Evolutionary conservation across 2,888 invertebrate genomes (phyloP).

Genomic region (Eupithecia tripunctaria): DNA sequence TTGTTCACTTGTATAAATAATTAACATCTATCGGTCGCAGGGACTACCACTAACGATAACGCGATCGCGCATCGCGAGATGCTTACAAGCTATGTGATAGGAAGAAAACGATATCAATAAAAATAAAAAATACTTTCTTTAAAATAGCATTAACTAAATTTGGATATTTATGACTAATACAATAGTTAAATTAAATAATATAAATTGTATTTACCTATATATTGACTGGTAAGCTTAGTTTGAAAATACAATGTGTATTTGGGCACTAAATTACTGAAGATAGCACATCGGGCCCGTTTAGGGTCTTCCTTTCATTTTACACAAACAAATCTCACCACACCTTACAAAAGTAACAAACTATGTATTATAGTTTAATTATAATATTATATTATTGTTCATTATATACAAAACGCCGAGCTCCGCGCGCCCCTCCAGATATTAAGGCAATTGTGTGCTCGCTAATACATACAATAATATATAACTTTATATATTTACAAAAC

Average conservation of each 20-base stretch:
- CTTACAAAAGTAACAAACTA: conserved; percentile 81
- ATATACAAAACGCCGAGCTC: conserved; percentile 76
- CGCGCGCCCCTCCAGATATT: conserved; percentile 67
- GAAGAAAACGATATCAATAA: conserved; percentile 67
- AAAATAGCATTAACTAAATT: conserved; percentile 83
- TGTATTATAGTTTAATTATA: conserved; percentile 69
- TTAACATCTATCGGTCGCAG: conserved; percentile 62
- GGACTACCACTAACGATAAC: conserved; percentile 58
- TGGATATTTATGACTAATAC: conserved; percentile 84
- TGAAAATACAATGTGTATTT: conserved; percentile 79
- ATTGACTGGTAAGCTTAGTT: conserved; percentile 82
- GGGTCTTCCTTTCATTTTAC: conserved; percentile 65
- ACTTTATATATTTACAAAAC: conserved; percentile 78
- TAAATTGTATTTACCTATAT: conserved; percentile 80
- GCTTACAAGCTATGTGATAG: conserved; percentile 73
- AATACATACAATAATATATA: conserved; percentile 69
- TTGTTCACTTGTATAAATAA: conserved; percentile 57
- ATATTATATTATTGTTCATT: conserved; percentile 77
- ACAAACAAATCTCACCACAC: conserved; percentile 68
- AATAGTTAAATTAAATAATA: conserved; percentile 81
- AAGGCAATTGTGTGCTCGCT: conserved; percentile 75
- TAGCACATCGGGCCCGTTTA: conserved; percentile 71
- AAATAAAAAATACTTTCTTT: conserved; percentile 66
- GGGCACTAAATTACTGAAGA: conserved; percentile 76
- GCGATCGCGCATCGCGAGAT: conserved; percentile 67